Percentiles rank a stretch among this genome's conserved stretches.
These are phyloP conservation scores for Lycaon pictus DNA, from an alignment of 2,113 vertebrate genomes.

Conservation along the genomic window DNA sequence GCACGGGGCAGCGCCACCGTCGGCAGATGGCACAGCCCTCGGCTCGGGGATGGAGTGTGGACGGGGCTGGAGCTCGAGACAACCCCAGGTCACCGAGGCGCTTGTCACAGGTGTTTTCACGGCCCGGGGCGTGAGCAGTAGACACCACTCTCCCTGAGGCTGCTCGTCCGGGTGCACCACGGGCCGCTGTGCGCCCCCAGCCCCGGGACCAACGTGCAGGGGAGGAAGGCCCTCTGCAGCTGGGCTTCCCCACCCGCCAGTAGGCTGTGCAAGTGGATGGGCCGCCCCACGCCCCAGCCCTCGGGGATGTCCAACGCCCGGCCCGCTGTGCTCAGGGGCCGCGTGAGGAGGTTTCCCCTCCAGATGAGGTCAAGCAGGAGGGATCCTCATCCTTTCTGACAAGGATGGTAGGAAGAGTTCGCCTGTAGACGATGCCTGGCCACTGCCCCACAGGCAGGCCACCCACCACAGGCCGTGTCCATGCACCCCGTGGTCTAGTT, in stretches of 20 bases:
- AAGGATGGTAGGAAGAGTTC: conserved; percentile 88
- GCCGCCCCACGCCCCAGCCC: conserved; percentile 84
- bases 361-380: conserved; percentile 83
- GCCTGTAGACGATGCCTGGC: conserved; percentile 87
- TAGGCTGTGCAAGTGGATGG: too few species aligned
- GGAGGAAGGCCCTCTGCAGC: conserved; percentile 86
- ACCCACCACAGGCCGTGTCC: conserved; percentile 89
- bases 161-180: conserved; percentile 83
- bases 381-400: conserved; percentile 74
- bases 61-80: not conserved
- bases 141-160: fast-evolving
- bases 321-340: conserved; percentile 88
- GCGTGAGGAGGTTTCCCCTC: conserved; percentile 86
- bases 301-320: conserved; percentile 87
- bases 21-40: not conserved
- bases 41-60: too few species aligned
- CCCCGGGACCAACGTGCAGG: conserved; percentile 88
- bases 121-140: not conserved
- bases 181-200: conserved; percentile 87
- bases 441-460: conserved; percentile 87
- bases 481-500: conserved; percentile 91
- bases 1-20: not conserved
- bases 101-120: too few species aligned
- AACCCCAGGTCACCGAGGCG: not conserved
- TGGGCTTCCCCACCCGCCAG: too few species aligned